phyloP scores from a whole-genome alignment of 2,113 vertebrate species.

The Hystrix cristata region DNA sequence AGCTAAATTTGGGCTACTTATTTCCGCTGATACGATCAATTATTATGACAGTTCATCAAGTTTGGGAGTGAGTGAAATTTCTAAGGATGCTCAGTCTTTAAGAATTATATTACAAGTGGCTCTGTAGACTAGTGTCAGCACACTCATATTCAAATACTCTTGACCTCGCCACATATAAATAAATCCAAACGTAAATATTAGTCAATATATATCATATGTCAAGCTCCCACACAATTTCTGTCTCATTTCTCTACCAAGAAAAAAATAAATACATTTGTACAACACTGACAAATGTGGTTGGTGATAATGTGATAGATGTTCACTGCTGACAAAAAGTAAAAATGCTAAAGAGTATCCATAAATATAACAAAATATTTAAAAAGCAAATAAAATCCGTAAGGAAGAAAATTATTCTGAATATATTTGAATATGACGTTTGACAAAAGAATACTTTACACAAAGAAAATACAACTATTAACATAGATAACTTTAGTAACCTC shows the following conservation, averaged over 20 bases:
- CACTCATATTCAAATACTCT: constrained; percentile 18
- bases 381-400: background rate
- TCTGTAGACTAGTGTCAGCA: constrained; percentile 49
- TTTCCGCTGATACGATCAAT: constrained; percentile 80
- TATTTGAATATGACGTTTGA: constrained; percentile 6
- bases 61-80: constrained; percentile 70
- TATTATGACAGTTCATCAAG: constrained; percentile 78
- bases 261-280: background rate
- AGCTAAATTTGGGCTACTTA: constrained; percentile 77
- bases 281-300: background rate
- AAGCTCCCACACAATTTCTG: background rate
- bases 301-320: background rate
- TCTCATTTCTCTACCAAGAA: background rate
- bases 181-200: constrained; percentile 50
- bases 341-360: constrained; percentile 3
- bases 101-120: constrained; percentile 64
- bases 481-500: background rate
- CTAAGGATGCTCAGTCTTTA: constrained; percentile 61
- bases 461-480: background rate
- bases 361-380: constrained; percentile 11
- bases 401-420: background rate
- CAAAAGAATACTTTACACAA: background rate
- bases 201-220: background rate
- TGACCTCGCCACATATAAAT: constrained; percentile 53
- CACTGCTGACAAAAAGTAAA: background rate